Conservation (phyloP, 2,797 vertebrate genomes). For the Anguilla anguilla region DNA sequence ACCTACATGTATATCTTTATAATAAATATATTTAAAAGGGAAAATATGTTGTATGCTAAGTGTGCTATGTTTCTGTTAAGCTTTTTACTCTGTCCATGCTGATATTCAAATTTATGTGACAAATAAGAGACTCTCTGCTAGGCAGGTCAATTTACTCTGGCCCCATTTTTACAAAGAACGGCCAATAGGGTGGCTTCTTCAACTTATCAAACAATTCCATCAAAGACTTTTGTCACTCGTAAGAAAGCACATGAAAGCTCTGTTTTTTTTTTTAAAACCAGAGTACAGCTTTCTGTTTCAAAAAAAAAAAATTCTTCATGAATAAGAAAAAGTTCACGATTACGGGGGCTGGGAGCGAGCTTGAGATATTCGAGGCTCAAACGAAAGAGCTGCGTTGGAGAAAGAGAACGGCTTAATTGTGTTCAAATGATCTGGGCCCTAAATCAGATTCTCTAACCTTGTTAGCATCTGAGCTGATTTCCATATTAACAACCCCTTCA, state of each 20-base stretch:
- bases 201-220: slow-evolving; percentile 54
- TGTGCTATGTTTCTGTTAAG: neutral
- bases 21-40: slow-evolving; percentile 5
- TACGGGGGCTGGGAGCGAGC: slow-evolving; percentile 42
- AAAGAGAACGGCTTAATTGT: slow-evolving; percentile 33
- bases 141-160: slow-evolving; percentile 20
- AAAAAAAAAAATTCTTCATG: slow-evolving; percentile 49
- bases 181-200: slow-evolving; percentile 43
- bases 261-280: slow-evolving; percentile 40
- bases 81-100: slow-evolving; percentile 10
- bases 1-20: neutral
- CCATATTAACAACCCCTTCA: slow-evolving; percentile 86
- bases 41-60: neutral
- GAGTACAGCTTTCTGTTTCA: slow-evolving; percentile 48
- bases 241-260: slow-evolving; percentile 52
- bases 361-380: slow-evolving; percentile 39
- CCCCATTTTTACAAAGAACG: slow-evolving; percentile 17
- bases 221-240: slow-evolving; percentile 44
- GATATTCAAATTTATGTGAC: slow-evolving; percentile 16
- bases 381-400: slow-evolving; percentile 12
- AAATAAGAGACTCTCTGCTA: slow-evolving; percentile 6
- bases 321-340: slow-evolving; percentile 47
- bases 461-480: slow-evolving; percentile 90
- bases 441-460: slow-evolving; percentile 86
- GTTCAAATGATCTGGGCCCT: slow-evolving; percentile 76